Percentiles rank a stretch among this genome's conserved stretches.
These are phyloP conservation scores for Pelodytes ibericus DNA, from an alignment of 2,797 vertebrate species.

Conservation along the genomic window DNA sequence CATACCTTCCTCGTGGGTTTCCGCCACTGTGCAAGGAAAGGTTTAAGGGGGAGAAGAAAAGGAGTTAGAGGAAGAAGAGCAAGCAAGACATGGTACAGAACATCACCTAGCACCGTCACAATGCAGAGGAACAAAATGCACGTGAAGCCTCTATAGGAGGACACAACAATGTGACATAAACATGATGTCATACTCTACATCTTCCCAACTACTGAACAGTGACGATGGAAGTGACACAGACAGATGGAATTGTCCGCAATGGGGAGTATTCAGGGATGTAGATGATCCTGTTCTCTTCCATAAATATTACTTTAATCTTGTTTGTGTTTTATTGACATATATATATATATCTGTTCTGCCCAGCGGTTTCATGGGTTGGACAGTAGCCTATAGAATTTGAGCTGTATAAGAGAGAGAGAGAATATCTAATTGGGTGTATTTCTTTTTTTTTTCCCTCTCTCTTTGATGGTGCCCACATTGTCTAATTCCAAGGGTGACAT, in stretches of 20 bases:
- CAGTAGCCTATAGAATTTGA: too few relatives aligned
- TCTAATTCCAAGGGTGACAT: too few relatives aligned
- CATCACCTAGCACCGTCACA: neutral
- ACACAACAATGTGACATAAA: neutral
- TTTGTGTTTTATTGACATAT: too few relatives aligned
- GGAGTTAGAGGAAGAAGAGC: conserved; percentile 10
- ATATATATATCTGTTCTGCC: too few relatives aligned
- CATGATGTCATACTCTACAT: neutral
- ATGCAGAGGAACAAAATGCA: neutral
- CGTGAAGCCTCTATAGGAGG: neutral
- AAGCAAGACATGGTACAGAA: conserved; percentile 5
- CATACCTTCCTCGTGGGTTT: conserved; percentile 47
- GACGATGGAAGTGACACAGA: neutral
- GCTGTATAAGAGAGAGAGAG: too few relatives aligned
- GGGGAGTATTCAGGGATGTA: neutral
- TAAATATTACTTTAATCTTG: too few relatives aligned
- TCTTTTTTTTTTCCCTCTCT: too few relatives aligned
- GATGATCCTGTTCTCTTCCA: too few relatives aligned
- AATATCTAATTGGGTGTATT: too few relatives aligned
- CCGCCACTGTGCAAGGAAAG: conserved; percentile 24
- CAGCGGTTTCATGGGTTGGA: too few relatives aligned
- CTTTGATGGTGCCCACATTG: too few relatives aligned
- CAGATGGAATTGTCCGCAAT: neutral
- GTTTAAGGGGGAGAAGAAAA: conserved; percentile 28
- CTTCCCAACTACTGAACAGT: neutral